Evolutionary conservation across 2,113 vertebrate species (phyloP).

Genomic region (Megalops atlanticus): DNA sequence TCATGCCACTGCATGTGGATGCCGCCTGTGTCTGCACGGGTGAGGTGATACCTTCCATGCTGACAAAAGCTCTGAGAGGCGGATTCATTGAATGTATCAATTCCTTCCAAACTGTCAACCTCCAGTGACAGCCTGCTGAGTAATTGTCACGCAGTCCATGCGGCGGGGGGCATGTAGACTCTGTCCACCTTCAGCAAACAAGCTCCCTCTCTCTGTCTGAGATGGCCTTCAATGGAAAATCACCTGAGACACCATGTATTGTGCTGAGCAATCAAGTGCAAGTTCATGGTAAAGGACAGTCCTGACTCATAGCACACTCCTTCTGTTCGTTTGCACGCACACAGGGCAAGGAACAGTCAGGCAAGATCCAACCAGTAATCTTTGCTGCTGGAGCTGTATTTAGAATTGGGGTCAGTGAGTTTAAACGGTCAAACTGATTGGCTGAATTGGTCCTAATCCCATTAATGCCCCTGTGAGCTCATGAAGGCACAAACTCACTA

Average conservation of each 20-base stretch:
- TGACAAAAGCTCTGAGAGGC: conserved; percentile 14
- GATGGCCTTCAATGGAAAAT: not conserved
- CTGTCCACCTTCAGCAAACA: not conserved
- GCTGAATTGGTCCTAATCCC: conserved; percentile 16
- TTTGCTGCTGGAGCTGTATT: not conserved
- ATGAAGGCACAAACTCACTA: not conserved
- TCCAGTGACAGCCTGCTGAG: not conserved
- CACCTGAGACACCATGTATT: not conserved
- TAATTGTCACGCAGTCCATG: conserved; percentile 6
- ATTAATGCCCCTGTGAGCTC: conserved; percentile 16
- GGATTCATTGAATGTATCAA: conserved; percentile 35
- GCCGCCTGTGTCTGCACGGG: not conserved
- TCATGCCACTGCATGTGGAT: not conserved
- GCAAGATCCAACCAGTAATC: not conserved
- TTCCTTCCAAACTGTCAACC: conserved; percentile 27
- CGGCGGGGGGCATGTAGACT: not conserved
- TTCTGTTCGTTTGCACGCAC: not conserved
- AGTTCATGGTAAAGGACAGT: not conserved
- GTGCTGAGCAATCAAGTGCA: not conserved
- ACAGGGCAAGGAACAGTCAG: not conserved
- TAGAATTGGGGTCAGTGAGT: conserved; percentile 14
- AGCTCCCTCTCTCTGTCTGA: not conserved
- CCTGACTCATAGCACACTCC: not conserved
- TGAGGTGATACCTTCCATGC: conserved; percentile 2
- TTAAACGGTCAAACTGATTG: not conserved